Conservation (phyloP, 2,113 vertebrate species). For the Mellivora capensis region DNA sequence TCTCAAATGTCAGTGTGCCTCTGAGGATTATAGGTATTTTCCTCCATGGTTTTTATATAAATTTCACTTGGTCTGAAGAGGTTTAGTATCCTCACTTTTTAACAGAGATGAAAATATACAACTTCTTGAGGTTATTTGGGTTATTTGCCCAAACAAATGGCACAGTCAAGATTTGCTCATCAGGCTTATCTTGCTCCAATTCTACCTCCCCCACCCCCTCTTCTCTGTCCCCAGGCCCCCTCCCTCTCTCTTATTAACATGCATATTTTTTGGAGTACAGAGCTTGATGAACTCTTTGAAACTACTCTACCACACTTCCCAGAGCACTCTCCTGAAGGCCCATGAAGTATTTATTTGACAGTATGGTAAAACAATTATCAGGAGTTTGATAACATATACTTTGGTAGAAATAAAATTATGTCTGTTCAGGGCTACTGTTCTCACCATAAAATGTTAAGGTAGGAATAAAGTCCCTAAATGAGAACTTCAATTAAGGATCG, state of each 20-base stretch:
- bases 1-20: not conserved
- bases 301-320: not conserved
- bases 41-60: not conserved
- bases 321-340: not conserved
- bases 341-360: conserved; percentile 38
- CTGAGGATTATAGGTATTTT: not conserved
- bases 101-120: not conserved
- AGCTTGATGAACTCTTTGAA: not conserved
- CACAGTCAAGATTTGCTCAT: not conserved
- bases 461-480: not conserved
- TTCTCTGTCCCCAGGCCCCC: not conserved
- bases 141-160: not conserved
- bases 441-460: not conserved
- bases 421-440: not conserved
- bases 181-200: not conserved
- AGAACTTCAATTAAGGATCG: not conserved
- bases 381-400: not conserved
- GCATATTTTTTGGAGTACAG: not conserved
- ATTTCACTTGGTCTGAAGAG: not conserved
- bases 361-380: not conserved
- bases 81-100: not conserved
- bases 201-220: not conserved
- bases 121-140: not conserved
- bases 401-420: conserved; percentile 37
- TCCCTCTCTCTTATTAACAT: not conserved